Conservation (phyloP, 2,113 vertebrate genomes). For the Budorcas taxicolor region DNA sequence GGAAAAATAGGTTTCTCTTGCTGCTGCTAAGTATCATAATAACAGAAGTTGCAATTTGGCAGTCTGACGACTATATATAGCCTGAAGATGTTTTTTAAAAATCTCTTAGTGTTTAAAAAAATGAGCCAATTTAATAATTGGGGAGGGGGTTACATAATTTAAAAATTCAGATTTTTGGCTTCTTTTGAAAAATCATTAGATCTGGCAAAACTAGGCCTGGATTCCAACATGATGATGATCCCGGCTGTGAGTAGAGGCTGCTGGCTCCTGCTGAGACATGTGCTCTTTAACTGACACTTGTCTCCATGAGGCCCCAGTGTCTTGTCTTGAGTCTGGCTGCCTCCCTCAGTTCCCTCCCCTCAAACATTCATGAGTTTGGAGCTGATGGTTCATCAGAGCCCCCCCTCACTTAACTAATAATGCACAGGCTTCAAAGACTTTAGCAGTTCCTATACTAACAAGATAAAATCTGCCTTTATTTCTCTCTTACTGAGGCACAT, state of each 20-base stretch:
- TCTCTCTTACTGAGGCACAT: neutral
- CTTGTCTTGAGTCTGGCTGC: neutral
- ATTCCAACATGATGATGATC: neutral
- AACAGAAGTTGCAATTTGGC: neutral
- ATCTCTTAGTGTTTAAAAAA: neutral
- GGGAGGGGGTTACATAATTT: neutral
- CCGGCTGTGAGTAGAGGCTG: neutral
- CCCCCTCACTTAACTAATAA: neutral
- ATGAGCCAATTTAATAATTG: neutral
- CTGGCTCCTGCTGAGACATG: fast-evolving
- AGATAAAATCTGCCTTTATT: neutral
- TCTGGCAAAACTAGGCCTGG: neutral
- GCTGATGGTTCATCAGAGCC: neutral
- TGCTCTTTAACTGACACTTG: neutral
- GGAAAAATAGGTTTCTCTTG: neutral
- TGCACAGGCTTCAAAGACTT: neutral
- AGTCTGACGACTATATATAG: neutral
- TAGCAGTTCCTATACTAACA: neutral
- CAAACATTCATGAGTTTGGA: neutral
- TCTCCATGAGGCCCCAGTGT: neutral
- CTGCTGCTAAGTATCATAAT: neutral
- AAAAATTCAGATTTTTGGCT: neutral
- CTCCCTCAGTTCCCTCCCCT: neutral
- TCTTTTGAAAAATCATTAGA: neutral
- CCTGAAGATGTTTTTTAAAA: neutral